A percentile compares a stretch with the other conserved stretches of the same genome.
Evolutionary conservation across 2,888 invertebrate genomes (phyloP).

Genomic region (Apomyelois bistriatella): DNA sequence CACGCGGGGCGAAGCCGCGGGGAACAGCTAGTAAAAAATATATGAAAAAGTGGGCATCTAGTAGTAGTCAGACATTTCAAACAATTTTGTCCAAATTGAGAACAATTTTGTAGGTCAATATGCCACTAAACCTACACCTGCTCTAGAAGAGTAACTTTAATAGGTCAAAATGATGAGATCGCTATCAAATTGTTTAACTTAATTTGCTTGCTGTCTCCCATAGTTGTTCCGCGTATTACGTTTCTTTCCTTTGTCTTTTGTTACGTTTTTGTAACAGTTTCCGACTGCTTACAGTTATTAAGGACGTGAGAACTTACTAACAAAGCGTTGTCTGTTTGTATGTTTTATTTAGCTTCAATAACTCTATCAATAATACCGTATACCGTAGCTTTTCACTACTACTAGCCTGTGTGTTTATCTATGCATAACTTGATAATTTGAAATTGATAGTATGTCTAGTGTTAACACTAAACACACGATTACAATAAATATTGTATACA

Average conservation of each 20-base stretch:
- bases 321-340: slow-evolving; percentile 44
- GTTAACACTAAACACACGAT: too few species aligned
- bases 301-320: slow-evolving; percentile 67
- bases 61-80: too few species aligned
- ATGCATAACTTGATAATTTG: too few species aligned
- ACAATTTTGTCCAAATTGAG: too few species aligned
- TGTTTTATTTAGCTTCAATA: slow-evolving; percentile 53
- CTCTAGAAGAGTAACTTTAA: slow-evolving; percentile 21
- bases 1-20: too few species aligned
- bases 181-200: slow-evolving; percentile 29
- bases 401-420: too few species aligned
- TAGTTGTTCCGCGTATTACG: slow-evolving; percentile 57
- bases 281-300: slow-evolving; percentile 69
- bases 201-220: slow-evolving; percentile 42
- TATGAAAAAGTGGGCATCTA: too few species aligned
- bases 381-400: slow-evolving; percentile 38
- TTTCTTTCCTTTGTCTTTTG: slow-evolving; percentile 70
- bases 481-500: too few species aligned
- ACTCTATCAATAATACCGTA: slow-evolving; percentile 37
- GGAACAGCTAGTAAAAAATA: too few species aligned
- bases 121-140: not conserved
- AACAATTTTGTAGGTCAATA: not conserved
- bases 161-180: slow-evolving; percentile 8
- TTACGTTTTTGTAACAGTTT: slow-evolving; percentile 73
- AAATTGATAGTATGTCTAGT: too few species aligned